Percentiles rank a stretch among this genome's conserved stretches.
These are phyloP conservation scores for Cyprinodon brontotheroides DNA, from an alignment of 2,113 vertebrate genomes.

Conservation along the genomic window DNA sequence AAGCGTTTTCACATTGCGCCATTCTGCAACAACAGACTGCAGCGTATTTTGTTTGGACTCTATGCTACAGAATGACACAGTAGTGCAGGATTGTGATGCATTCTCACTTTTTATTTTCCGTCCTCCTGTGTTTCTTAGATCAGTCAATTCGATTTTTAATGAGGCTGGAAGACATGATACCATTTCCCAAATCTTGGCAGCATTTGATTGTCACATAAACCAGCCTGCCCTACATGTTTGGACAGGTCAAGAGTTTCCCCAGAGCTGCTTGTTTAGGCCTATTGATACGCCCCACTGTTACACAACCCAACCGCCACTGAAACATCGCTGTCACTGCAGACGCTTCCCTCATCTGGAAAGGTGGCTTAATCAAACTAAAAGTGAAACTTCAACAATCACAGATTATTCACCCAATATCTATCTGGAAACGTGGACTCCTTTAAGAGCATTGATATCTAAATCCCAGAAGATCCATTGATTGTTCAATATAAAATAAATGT, in stretches of 20 bases:
- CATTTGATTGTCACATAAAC: neutral
- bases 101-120: neutral
- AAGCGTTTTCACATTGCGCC: neutral
- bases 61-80: neutral
- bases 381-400: neutral
- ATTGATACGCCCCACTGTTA: too few relatives aligned
- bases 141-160: neutral
- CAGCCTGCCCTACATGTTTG: neutral
- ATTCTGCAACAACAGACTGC: neutral
- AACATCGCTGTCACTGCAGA: neutral
- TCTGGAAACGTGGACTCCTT: too few relatives aligned
- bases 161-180: neutral
- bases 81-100: neutral
- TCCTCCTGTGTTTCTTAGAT: neutral
- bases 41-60: neutral
- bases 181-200: neutral
- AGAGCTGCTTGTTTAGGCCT: neutral
- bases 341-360: neutral
- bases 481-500: too few relatives aligned
- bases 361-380: neutral
- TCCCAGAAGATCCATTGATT: neutral
- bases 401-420: too few relatives aligned
- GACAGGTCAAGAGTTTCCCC: neutral
- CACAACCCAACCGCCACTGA: neutral
- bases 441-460: neutral